Evolutionary conservation across 2,888 invertebrate species (phyloP), one percentile per base, ranked within the genome.

Genomic region (Gortyna flavago): DNA sequence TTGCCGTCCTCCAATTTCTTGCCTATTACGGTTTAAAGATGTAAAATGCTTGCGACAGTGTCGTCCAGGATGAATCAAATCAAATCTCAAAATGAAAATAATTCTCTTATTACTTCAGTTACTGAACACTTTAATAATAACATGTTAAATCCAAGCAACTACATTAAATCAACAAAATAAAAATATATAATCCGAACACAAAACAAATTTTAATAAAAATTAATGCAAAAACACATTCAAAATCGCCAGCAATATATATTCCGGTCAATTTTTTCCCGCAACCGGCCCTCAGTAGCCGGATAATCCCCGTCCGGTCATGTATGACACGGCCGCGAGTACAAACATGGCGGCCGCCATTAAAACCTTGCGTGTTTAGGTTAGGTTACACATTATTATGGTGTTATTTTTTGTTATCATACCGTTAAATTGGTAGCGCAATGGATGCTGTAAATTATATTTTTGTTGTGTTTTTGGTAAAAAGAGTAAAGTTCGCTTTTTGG

Each of bases 341-440:
- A 95, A 95, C 91, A 95, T 91, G 92, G 92, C 91, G 62, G 87
- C 84, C 81, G 91, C 94, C 92, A 94, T 95, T 95, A 94, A 91
- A 91, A 35, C 64, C 84, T 83, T 92, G 95, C 95, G 95, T 94
- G 93, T 92, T 95, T 95, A 95, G 95, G 95, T 91, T 92, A 89
- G 90, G 93, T 95, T 94, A 95, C 94, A 94, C 93, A 91, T 93
- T 91, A 95, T 93, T 93, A 94, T 91, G 91, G 89, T 89, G 90
- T 91, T 91, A 90, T 92, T 94, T 91, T 90, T 90, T 88, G 82
- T 85, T 91, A 91, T 89, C 89, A 85, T 78, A 59, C 71, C 87
- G 85, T 87, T 87, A 87, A 91, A 88, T 88, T 89, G 89, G 86
- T 74, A 73, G 84, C 68, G 81, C 79, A 79, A 87, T 87, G 84